Conservation (phyloP, 2,797 vertebrate genomes). For the Rhyacichthys aspro region DNA sequence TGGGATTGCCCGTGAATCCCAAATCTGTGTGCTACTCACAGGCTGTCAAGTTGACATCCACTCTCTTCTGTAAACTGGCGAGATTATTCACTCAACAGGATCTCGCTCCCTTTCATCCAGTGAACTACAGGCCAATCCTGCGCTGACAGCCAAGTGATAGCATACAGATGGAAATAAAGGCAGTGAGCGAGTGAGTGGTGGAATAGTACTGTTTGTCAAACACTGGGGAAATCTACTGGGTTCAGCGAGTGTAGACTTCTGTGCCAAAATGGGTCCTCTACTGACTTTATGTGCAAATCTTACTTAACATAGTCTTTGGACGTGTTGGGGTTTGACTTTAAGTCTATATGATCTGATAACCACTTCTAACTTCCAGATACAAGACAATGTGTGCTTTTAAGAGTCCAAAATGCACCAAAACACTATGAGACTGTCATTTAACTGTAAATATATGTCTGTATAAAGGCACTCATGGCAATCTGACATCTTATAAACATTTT, state of each 20-base stretch:
- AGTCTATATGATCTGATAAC: slow-evolving; percentile 40
- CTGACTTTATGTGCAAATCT: slow-evolving; percentile 46
- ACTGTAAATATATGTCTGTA: too few species aligned
- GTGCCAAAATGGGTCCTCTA: slow-evolving; percentile 46
- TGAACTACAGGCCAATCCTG: slow-evolving; percentile 79
- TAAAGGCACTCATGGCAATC: too few species aligned
- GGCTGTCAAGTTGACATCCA: slow-evolving; percentile 83
- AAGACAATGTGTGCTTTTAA: not conserved
- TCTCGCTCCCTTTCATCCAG: slow-evolving; percentile 80
- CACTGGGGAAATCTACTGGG: slow-evolving; percentile 62
- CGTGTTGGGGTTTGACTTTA: slow-evolving; percentile 21
- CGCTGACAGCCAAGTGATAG: slow-evolving; percentile 83
- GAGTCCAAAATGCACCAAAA: too few species aligned
- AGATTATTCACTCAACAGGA: slow-evolving; percentile 88
- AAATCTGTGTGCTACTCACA: slow-evolving; percentile 80
- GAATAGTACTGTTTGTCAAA: slow-evolving; percentile 74
- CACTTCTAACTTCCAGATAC: not conserved
- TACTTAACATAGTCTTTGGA: slow-evolving; percentile 28
- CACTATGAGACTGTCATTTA: too few species aligned
- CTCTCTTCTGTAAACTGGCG: slow-evolving; percentile 82
- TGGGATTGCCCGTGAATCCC: slow-evolving; percentile 80
- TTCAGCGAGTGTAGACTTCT: slow-evolving; percentile 52
- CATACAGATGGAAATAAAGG: slow-evolving; percentile 83
- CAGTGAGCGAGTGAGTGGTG: slow-evolving; percentile 28
- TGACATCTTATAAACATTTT: too few species aligned